phyloP scores from a whole-genome alignment of 2,888 invertebrate species.

The Pyrochroa serraticornis region DNA sequence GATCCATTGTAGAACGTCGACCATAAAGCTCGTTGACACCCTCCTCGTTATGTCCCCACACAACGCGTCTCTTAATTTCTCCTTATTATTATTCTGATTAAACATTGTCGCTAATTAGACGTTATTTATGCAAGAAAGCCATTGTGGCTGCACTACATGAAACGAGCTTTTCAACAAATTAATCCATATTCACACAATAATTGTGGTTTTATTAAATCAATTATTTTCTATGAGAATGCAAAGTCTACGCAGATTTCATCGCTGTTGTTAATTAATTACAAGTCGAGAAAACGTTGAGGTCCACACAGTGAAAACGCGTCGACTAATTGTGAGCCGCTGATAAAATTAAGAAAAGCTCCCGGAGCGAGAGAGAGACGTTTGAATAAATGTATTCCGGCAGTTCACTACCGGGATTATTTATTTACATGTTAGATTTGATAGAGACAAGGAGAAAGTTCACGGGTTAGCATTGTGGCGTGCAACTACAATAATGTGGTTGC shows the following conservation, averaged over 20 bases:
- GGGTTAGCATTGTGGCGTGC: constrained; percentile 8
- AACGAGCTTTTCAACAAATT: constrained; percentile 9
- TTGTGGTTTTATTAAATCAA: constrained; percentile 24
- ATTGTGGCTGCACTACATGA: no score
- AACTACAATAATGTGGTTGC: constrained; percentile 15
- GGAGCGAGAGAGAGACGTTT: not conserved
- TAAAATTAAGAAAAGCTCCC: not conserved
- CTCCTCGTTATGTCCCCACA: no score
- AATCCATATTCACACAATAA: constrained; percentile 18
- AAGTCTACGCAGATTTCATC: constrained; percentile 15
- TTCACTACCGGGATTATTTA: constrained; percentile 7
- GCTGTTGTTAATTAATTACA: no score
- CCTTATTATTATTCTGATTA: no score
- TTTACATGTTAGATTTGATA: constrained; percentile 11
- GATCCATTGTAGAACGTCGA: no score
- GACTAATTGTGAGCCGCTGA: not conserved
- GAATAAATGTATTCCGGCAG: constrained; percentile 2
- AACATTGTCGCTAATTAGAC: no score
- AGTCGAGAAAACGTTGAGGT: no score
- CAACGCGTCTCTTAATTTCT: no score
- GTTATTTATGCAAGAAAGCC: no score
- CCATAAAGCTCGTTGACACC: no score
- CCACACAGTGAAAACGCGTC: no score
- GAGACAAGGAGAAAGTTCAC: constrained; percentile 15
- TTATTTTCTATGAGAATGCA: constrained; percentile 22